A percentile compares a stretch with the other conserved stretches of the same genome.
These are phyloP conservation scores for Loripinus fragilis DNA, from an alignment of 2,888 invertebrate genomes.

Conservation along the genomic window DNA sequence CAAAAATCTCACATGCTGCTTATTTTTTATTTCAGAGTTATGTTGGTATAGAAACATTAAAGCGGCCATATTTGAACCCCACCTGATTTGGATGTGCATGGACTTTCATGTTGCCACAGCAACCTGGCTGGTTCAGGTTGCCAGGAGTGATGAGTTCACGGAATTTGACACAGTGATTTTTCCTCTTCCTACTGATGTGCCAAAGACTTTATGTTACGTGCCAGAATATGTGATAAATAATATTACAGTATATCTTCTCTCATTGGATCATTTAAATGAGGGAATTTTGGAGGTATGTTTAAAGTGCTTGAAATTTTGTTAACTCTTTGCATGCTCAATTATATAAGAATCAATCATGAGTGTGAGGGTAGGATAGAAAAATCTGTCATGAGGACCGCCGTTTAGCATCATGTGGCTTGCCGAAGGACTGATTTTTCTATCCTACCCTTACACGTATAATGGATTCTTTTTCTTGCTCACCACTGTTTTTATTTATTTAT, in stretches of 20 bases:
- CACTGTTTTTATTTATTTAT: too few species aligned
- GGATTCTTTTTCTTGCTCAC: too few species aligned
- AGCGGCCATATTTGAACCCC: conserved; percentile 90
- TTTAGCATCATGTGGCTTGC: too few species aligned
- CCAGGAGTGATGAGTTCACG: conserved; percentile 82
- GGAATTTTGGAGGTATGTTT: conserved; percentile 42
- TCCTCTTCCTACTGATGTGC: conserved; percentile 78
- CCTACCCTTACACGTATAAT: too few species aligned
- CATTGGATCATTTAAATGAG: conserved; percentile 83
- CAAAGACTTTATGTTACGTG: conserved; percentile 86
- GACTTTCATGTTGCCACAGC: conserved; percentile 92
- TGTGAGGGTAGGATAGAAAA: too few species aligned
- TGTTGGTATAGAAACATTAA: conserved; percentile 79
- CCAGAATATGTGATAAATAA: conserved; percentile 96
- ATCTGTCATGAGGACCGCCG: too few species aligned
- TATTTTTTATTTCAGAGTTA: conserved; percentile 70
- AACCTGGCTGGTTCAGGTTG: conserved; percentile 93
- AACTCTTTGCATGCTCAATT: too few species aligned
- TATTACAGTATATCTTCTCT: conserved; percentile 91
- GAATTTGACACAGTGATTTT: conserved; percentile 74
- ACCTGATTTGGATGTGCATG: conserved; percentile 88
- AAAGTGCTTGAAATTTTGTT: too few species aligned
- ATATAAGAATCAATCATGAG: too few species aligned
- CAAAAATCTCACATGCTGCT: too few species aligned
- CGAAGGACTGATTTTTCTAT: too few species aligned